These are phyloP conservation scores for Rambutsinella grinnellia DNA, from an alignment of 2,888 invertebrate species.

Conservation along the genomic window DNA sequence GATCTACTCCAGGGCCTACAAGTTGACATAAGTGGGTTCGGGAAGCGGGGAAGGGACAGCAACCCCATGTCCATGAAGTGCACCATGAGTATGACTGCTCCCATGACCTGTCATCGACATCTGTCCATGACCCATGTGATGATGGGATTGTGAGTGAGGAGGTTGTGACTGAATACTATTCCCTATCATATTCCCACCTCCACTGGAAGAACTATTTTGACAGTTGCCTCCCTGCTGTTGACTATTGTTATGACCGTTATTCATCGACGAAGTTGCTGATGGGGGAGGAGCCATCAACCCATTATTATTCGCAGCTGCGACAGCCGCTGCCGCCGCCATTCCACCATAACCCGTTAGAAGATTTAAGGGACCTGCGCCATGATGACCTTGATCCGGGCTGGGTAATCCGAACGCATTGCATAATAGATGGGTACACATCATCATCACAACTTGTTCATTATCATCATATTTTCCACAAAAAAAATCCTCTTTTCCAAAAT, in stretches of 20 bases:
- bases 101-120: slow-evolving; percentile 69
- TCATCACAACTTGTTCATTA: slow-evolving; percentile 55
- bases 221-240: slow-evolving; percentile 45
- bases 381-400: slow-evolving; percentile 59
- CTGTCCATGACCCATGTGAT: slow-evolving; percentile 69
- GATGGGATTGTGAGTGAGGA: slow-evolving; percentile 39
- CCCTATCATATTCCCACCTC: too few species aligned
- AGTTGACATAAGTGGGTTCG: slow-evolving; percentile 94
- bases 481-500: slow-evolving; percentile 37
- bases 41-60: slow-evolving; percentile 73
- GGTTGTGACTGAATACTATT: slow-evolving; percentile 28
- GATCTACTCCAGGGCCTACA: too few species aligned
- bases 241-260: slow-evolving; percentile 56
- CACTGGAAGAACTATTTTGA: slow-evolving; percentile 27
- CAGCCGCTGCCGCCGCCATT: slow-evolving; percentile 42
- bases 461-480: slow-evolving; percentile 42
- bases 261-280: slow-evolving; percentile 43
- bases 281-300: slow-evolving; percentile 47
- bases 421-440: slow-evolving; percentile 23
- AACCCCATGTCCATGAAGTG: slow-evolving; percentile 57
- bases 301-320: slow-evolving; percentile 54
- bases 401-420: slow-evolving; percentile 26
- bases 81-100: slow-evolving; percentile 72
- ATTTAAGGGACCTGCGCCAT: slow-evolving; percentile 53
- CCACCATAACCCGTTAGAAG: slow-evolving; percentile 51